Percentiles rank a stretch among this genome's conserved stretches.
Conservation (phyloP, 2,113 vertebrate genomes). For the Circaetus cinerascens region DNA sequence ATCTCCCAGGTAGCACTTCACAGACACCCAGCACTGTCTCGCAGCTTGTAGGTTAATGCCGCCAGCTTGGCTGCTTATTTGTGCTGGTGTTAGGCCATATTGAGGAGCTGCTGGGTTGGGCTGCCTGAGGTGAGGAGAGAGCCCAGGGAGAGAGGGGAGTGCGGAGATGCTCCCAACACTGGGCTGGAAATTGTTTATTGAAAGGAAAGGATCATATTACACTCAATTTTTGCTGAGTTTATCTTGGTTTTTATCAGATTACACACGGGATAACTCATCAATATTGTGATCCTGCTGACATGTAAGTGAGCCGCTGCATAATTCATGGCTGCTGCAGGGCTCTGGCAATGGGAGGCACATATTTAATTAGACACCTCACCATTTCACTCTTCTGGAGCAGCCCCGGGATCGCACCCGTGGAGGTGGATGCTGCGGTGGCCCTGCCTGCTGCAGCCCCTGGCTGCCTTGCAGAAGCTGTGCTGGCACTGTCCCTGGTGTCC, state of each 20-base stretch:
- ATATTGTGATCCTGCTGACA: constrained; percentile 65
- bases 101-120: neutral
- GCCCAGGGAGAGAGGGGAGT: neutral
- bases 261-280: constrained; percentile 58
- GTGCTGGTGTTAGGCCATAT: neutral
- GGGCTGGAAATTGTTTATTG: constrained; percentile 24
- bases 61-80: neutral
- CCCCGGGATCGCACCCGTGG: accelerated
- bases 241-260: constrained; percentile 64
- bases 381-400: neutral
- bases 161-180: neutral
- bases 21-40: neutral
- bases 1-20: constrained; percentile 67
- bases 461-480: accelerated
- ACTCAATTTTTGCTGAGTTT: constrained; percentile 64
- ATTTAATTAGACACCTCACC: constrained; percentile 45
- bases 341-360: neutral
- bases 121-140: neutral
- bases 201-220: constrained; percentile 40
- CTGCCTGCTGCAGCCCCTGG: neutral
- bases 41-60: neutral
- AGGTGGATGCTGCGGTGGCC: neutral
- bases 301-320: constrained; percentile 41
- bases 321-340: constrained; percentile 62
- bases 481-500: accelerated